Evolutionary conservation across 2,797 vertebrate species (phyloP).

Genomic region (Hemitrygon akajei): DNA sequence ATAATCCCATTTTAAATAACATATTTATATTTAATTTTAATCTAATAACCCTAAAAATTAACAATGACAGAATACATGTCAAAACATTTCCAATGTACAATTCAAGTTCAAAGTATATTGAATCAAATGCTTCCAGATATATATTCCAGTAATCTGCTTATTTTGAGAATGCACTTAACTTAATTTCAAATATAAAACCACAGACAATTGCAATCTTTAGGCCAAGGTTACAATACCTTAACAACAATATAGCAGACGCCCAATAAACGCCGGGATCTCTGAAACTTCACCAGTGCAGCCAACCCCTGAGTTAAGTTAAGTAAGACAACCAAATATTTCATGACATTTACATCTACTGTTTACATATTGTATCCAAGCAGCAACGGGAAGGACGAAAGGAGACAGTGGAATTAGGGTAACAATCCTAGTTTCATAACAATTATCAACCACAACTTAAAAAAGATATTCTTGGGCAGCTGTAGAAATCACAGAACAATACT

Average conservation of each 20-base stretch:
- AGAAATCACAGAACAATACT: not conserved
- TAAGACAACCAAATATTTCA: constrained; percentile 46
- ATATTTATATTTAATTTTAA: too few relatives aligned
- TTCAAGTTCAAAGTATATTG: not conserved
- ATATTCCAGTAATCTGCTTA: not conserved
- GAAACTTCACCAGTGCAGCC: constrained; percentile 85
- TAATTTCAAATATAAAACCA: not conserved
- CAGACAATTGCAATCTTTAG: constrained; percentile 3
- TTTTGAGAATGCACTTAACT: not conserved
- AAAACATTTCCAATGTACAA: not conserved
- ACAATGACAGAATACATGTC: not conserved
- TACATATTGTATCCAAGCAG: not conserved
- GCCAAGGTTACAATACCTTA: constrained; percentile 66
- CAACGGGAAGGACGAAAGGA: not conserved
- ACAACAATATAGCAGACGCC: constrained; percentile 96
- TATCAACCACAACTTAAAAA: not conserved
- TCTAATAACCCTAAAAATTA: not conserved
- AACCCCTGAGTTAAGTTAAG: constrained; percentile 73
- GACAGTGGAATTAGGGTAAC: not conserved
- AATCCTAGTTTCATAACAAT: not conserved
- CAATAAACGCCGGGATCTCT: constrained; percentile 79
- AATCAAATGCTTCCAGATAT: not conserved
- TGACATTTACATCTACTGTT: not conserved
- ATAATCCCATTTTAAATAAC: too few relatives aligned
- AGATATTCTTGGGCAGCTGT: not conserved